These are phyloP conservation scores for Scaptomyza caliginosa DNA, from an alignment of 2,888 invertebrate species.

Conservation along the genomic window DNA sequence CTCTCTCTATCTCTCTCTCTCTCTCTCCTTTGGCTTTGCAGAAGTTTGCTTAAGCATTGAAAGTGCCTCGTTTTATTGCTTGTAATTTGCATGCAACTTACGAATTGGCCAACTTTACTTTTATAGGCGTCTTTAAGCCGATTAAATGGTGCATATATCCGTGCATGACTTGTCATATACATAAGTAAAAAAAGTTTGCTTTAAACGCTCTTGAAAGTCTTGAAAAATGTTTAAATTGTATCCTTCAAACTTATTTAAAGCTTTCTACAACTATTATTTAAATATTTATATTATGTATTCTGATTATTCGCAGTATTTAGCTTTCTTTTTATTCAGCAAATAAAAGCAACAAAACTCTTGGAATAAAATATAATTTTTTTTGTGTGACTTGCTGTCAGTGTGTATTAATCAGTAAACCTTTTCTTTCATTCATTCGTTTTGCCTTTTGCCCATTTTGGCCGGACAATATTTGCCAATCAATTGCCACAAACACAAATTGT, in stretches of 20 bases:
- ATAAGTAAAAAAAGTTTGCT: background rate
- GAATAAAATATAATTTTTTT: conserved; percentile 3
- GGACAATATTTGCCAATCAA: conserved; percentile 83
- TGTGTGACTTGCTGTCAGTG: conserved; percentile 60
- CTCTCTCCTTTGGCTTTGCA: conserved; percentile 11
- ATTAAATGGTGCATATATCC: conserved; percentile 63
- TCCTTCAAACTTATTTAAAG: no score
- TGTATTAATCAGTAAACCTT: conserved; percentile 77
- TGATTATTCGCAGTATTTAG: no score
- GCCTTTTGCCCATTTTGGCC: conserved; percentile 54
- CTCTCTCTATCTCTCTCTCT: conserved; percentile 13
- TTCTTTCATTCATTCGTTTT: conserved; percentile 21
- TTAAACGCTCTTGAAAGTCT: no score
- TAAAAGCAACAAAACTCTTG: conserved; percentile 8
- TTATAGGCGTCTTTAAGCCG: conserved; percentile 67
- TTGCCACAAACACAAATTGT: conserved; percentile 84
- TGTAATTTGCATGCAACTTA: conserved; percentile 77
- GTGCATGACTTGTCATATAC: conserved; percentile 44
- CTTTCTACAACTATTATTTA: no score
- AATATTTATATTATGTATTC: no score
- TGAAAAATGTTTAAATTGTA: no score
- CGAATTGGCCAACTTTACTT: conserved; percentile 54
- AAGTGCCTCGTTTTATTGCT: conserved; percentile 74
- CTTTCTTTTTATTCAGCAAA: background rate
- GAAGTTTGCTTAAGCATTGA: conserved; percentile 67